Evolutionary conservation across 2,113 vertebrate species (phyloP), one percentile per base, ranked within the genome.

Genomic region (Calonectris borealis): DNA sequence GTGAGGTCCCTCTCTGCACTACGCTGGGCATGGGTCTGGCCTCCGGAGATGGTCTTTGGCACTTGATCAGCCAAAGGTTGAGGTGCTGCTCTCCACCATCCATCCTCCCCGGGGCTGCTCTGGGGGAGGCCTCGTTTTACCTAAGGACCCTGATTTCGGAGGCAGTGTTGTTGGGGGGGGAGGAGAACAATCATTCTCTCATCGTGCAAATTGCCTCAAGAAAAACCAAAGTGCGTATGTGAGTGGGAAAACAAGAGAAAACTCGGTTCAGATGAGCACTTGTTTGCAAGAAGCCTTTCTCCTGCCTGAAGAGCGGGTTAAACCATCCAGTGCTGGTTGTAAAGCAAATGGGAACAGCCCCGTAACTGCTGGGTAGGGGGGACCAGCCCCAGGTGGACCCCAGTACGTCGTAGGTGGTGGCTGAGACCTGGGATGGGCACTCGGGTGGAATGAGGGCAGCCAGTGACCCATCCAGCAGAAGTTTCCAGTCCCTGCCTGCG

Each of bases 211-310:
- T 91, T 84, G 29, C 68, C 80, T 92, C 13, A 40, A 57, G 52
- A 55, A 81, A 82, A 90, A 81, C 0, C 20, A 32, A 79, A 83
- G 69, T 36, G 16, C 49, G 7, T 77, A 27, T 64, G 55, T 34
- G 46, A 73, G 76, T 66, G 84, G 61, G 72, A 78, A 92, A 78
- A 82, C 2, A 6, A 92, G 60, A 80, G 38, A 17, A 68, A 91
- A 52, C 26, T 77, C 0, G 0, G 11, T 57, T 93, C 49, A 72
- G 48, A 65, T 61, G 89, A 71, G 38, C n/a, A 2, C 21, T 89
- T 65, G 52, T 69, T 94, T 65, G 24, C 18, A 18, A 48, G 91
- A 91, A 94, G 70, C 57, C 54, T 52, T 69, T 72, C 49, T 93
- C 10, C 61, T 93, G 42, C 31, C 65, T 71, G 44, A 60, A 64